phyloP scores from a whole-genome alignment of 1,140 invertebrate species.

The Drepana arcuata region DNA sequence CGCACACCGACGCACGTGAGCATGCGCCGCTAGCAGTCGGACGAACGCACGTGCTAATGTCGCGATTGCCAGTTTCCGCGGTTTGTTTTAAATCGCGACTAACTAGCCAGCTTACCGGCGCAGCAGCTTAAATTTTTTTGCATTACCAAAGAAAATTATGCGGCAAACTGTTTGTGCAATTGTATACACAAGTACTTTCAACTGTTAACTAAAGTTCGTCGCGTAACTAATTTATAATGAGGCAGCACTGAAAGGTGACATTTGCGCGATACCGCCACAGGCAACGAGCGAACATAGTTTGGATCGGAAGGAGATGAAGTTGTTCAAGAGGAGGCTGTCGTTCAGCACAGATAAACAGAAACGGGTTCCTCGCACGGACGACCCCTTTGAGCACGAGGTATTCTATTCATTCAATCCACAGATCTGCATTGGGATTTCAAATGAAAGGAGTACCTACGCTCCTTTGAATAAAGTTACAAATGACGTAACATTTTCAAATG shows the following conservation, averaged over 20 bases:
- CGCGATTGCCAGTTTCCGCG: conserved; percentile 27
- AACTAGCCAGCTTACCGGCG: too few species aligned
- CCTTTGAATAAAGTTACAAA: too few species aligned
- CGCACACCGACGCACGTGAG: conserved; percentile 33
- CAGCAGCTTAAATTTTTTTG: too few species aligned
- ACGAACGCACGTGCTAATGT: conserved; percentile 16
- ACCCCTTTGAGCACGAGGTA: conserved; percentile 67
- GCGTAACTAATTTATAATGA: conserved; percentile 33
- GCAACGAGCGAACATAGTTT: conserved; percentile 17
- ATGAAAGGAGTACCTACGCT: too few species aligned
- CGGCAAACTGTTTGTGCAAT: conserved; percentile 11
- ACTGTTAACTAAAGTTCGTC: conserved; percentile 12
- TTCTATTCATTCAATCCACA: conserved; percentile 3
- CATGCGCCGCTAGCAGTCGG: conserved; percentile 26
- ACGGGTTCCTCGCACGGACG: conserved; percentile 46
- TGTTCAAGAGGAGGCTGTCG: conserved; percentile 66
- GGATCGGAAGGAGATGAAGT: conserved; percentile 53
- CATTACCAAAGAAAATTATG: conserved; percentile 21
- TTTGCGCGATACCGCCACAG: conserved; percentile 23
- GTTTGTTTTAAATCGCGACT: conserved; percentile 22
- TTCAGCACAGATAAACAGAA: conserved; percentile 65
- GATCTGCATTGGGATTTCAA: too few species aligned
- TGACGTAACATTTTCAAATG: too few species aligned
- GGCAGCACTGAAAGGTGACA: conserved; percentile 25
- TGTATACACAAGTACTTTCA: too few species aligned